These are phyloP conservation scores for Gallinago paraguaiae DNA, from an alignment of 2,113 vertebrate genomes.

Conservation along the genomic window DNA sequence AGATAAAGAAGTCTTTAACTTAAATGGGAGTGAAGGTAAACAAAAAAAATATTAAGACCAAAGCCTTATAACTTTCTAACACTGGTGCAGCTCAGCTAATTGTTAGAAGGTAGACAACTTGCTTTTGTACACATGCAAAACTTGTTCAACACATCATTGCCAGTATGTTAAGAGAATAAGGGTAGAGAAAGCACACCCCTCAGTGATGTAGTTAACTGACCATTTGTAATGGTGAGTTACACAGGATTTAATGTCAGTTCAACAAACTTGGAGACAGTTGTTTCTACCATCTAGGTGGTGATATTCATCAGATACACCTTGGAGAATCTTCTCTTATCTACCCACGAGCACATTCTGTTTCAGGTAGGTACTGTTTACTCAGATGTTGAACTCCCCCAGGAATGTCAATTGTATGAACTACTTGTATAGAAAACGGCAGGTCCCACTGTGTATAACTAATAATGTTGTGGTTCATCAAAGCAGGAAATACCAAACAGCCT, in stretches of 20 bases:
- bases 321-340: neutral
- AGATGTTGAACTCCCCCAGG: neutral
- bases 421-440: neutral
- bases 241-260: neutral
- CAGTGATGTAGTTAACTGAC: neutral
- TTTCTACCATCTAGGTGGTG: neutral
- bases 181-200: neutral
- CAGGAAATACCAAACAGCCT: neutral
- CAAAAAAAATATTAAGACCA: neutral
- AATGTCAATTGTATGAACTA: neutral
- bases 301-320: neutral
- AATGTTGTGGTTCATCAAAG: neutral
- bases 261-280: neutral
- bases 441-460: neutral
- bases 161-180: neutral
- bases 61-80: neutral
- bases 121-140: neutral
- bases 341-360: fast-evolving
- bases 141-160: neutral
- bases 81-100: neutral
- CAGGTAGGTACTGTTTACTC: neutral
- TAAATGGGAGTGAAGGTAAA: neutral
- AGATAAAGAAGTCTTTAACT: neutral
- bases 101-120: neutral
- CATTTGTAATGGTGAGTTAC: neutral